Conservation (phyloP, 2,113 vertebrate genomes). For the Ciconia maguari region DNA sequence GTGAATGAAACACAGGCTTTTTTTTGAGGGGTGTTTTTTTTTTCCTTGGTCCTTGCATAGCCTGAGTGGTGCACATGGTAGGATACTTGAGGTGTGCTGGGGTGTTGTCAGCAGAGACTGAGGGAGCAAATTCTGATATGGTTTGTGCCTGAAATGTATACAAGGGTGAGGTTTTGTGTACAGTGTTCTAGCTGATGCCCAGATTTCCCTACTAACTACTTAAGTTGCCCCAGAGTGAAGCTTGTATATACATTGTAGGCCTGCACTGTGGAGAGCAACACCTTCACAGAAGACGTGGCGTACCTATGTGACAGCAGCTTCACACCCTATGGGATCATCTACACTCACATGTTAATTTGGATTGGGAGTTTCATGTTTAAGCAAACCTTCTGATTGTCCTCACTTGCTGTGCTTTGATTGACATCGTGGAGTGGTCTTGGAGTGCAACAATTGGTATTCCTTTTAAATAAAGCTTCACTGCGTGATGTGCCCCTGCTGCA, state of each 20-base stretch:
- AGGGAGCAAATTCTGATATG: background rate
- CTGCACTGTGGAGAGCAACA: background rate
- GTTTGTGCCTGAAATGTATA: background rate
- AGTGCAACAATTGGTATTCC: background rate
- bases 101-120: background rate
- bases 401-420: background rate
- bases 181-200: background rate
- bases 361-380: background rate
- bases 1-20: background rate
- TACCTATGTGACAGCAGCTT: background rate
- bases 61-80: background rate
- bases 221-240: background rate
- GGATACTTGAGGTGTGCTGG: background rate
- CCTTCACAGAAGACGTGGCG: background rate
- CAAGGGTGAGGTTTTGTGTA: background rate
- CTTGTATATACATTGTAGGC: background rate
- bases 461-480: background rate
- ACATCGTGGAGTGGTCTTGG: background rate
- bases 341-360: background rate
- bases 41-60: background rate
- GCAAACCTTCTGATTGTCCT: background rate
- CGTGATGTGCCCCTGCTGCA: background rate
- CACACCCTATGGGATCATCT: background rate
- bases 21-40: fast-evolving
- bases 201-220: background rate